phyloP scores from a whole-genome alignment of 2,888 invertebrate species.

The Pegoplata infirma region DNA sequence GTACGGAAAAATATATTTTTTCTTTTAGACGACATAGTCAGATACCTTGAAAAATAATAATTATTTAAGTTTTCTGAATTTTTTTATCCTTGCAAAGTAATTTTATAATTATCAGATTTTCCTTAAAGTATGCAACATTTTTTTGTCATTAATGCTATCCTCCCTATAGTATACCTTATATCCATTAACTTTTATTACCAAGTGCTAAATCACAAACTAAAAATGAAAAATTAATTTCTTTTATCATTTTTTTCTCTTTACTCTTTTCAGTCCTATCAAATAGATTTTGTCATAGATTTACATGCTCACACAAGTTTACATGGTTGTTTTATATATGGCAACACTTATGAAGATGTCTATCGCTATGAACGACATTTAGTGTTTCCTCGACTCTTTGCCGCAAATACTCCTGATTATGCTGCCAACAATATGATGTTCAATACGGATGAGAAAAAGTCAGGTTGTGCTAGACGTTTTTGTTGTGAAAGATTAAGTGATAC shows the following conservation, averaged over 20 bases:
- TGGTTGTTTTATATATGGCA: conserved; percentile 97
- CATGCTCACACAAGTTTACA: conserved; percentile 95
- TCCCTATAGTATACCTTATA: not conserved
- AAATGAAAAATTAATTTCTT: conserved; percentile 20
- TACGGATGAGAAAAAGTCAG: conserved; percentile 90
- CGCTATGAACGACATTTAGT: conserved; percentile 97
- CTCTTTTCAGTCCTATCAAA: conserved; percentile 79
- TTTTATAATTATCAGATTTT: too few species aligned
- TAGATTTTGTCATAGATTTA: conserved; percentile 96
- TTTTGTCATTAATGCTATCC: not conserved
- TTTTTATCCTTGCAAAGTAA: too few species aligned
- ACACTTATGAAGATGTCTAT: conserved; percentile 92
- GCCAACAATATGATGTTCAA: conserved; percentile 94
- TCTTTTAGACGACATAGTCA: too few species aligned
- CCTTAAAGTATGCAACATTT: not conserved
- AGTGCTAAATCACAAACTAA: too few species aligned
- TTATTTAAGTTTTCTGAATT: too few species aligned
- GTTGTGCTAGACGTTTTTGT: conserved; percentile 91
- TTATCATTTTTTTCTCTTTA: not conserved
- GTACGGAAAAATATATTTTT: too few species aligned
- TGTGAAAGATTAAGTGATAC: conserved; percentile 86
- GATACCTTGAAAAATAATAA: too few species aligned
- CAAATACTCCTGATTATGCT: conserved; percentile 93
- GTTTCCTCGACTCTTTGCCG: conserved; percentile 93
- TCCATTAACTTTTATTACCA: too few species aligned